Evolutionary conservation across 2,888 invertebrate genomes (phyloP).

Genomic region (Acanthopleura granulata): DNA sequence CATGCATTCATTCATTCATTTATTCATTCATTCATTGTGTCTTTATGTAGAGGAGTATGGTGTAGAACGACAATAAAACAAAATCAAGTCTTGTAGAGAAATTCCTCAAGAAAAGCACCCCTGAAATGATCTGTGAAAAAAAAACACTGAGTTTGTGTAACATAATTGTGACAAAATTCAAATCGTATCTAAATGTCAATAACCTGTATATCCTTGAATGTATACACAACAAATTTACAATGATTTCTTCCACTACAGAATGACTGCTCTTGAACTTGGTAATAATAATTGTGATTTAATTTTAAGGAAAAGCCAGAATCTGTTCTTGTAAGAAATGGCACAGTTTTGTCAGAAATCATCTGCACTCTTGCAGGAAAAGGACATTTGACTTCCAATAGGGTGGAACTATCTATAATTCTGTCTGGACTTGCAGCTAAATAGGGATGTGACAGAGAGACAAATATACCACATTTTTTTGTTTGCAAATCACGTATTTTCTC

Average conservation of each 20-base stretch:
- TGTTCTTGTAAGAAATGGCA: neutral
- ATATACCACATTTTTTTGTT: neutral
- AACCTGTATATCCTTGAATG: conserved; percentile 17
- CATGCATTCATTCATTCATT: no score
- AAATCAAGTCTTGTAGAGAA: no score
- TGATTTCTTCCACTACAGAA: neutral
- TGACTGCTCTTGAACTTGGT: conserved; percentile 3
- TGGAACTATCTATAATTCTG: neutral
- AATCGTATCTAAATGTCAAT: neutral
- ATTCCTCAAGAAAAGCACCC: no score
- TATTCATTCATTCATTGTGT: no score
- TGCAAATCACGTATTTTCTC: neutral
- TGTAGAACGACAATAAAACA: no score
- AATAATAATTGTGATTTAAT: conserved; percentile 16
- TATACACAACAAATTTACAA: conserved; percentile 19
- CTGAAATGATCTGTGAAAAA: conserved; percentile 15
- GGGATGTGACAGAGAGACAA: neutral
- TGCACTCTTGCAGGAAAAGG: conserved; percentile 14
- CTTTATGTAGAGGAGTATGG: no score
- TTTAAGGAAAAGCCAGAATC: neutral
- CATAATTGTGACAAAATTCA: neutral
- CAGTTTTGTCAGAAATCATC: neutral
- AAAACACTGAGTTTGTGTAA: conserved; percentile 4
- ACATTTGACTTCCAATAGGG: conserved; percentile 16
- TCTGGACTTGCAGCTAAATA: conserved; percentile 21